Percentiles rank a stretch among this genome's conserved stretches.
phyloP scores from a whole-genome alignment of 2,113 vertebrate genomes.

The Pluvianellus socialis region DNA sequence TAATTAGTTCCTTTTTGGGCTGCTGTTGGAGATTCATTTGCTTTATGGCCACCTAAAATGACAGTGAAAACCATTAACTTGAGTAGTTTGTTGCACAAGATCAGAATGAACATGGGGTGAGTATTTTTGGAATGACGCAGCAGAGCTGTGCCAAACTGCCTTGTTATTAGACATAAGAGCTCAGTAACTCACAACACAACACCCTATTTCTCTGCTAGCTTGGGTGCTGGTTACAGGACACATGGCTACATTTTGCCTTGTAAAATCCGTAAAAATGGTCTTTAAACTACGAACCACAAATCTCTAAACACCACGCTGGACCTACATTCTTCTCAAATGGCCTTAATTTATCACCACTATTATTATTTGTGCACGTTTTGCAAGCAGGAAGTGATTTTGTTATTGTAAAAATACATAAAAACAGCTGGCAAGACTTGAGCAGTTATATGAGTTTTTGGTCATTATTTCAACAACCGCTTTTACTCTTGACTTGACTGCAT shows the following conservation, averaged over 20 bases:
- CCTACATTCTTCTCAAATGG: not conserved
- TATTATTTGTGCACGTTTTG: not conserved
- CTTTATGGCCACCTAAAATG: slow-evolving; percentile 94
- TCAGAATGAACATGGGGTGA: not conserved
- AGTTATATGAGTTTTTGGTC: not conserved
- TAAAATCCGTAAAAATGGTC: not conserved
- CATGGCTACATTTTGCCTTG: rapidly evolving
- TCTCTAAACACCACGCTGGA: not conserved
- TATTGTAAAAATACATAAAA: not conserved
- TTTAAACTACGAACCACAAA: not conserved
- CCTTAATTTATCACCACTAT: not conserved
- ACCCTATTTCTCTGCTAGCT: not conserved
- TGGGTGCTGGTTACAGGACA: not conserved
- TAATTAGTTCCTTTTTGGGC: slow-evolving; percentile 99
- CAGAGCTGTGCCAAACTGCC: not conserved
- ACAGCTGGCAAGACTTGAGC: not conserved
- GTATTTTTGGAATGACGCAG: not conserved
- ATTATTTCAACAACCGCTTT: not conserved
- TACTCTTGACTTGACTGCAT: not conserved
- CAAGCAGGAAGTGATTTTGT: not conserved
- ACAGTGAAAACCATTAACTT: not conserved
- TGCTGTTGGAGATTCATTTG: slow-evolving; percentile 99
- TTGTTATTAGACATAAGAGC: not conserved
- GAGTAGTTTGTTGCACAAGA: not conserved
- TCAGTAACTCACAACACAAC: not conserved